A percentile compares a stretch with the other conserved stretches of the same genome.
Evolutionary conservation across 2,797 vertebrate species (phyloP).

Genomic region (Rhinogobio ventralis): DNA sequence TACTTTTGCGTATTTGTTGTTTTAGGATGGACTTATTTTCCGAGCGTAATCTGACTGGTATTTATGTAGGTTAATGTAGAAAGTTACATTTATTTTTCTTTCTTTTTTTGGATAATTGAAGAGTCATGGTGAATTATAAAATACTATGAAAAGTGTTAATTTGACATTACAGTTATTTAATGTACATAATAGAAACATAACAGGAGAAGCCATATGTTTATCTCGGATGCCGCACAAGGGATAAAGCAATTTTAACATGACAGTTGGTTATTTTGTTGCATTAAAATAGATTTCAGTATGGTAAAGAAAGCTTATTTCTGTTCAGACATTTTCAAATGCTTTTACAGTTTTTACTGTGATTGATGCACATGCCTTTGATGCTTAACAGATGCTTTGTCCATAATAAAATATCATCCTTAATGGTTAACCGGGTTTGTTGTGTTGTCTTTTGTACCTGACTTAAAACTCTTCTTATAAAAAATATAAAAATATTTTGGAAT

Average conservation of each 20-base stretch:
- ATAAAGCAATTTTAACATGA: neutral
- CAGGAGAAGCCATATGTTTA: constrained; percentile 46
- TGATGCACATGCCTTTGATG: constrained; percentile 44
- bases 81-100: neutral
- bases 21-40: neutral
- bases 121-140: neutral
- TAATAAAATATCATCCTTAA: constrained; percentile 46
- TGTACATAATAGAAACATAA: constrained; percentile 26
- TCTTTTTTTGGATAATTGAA: neutral
- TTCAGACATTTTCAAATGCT: constrained; percentile 31
- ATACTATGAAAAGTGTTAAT: constrained; percentile 12
- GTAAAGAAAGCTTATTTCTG: constrained; percentile 38
- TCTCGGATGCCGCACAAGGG: constrained; percentile 2
- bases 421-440: neutral
- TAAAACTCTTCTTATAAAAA: constrained; percentile 57
- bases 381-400: constrained; percentile 43
- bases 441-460: neutral
- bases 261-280: neutral
- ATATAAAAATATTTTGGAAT: constrained; percentile 63
- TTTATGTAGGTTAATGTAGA: constrained; percentile 19
- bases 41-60: constrained; percentile 19
- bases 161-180: constrained; percentile 43
- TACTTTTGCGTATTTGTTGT: constrained; percentile 49
- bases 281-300: constrained; percentile 5
- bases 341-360: constrained; percentile 34